phyloP scores from a whole-genome alignment of 2,797 vertebrate species.

The Danionella dracula region DNA sequence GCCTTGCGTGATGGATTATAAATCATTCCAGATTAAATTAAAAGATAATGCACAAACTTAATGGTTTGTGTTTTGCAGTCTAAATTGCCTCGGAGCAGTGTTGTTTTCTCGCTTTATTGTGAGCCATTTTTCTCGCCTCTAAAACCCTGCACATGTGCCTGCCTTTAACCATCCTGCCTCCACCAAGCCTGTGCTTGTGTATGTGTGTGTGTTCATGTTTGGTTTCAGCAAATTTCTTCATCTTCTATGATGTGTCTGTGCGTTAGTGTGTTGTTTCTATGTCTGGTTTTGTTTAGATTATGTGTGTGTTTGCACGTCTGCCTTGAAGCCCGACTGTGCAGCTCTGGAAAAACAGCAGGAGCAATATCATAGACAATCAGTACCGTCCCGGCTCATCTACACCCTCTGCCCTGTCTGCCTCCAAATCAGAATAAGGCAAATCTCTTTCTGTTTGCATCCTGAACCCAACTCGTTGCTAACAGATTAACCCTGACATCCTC shows the following conservation, averaged over 20 bases:
- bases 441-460: conserved; percentile 42
- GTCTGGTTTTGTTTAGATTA: conserved; percentile 45
- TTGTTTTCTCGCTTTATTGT: conserved; percentile 99
- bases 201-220: conserved; percentile 3
- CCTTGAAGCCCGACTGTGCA: conserved; percentile 37
- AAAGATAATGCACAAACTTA: conserved; percentile 99
- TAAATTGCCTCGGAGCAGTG: conserved; percentile 98
- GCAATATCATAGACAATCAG: conserved; percentile 49
- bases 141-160: conserved; percentile 84
- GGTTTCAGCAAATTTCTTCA: neutral
- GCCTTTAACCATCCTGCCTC: conserved; percentile 82
- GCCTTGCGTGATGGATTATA: conserved; percentile 99
- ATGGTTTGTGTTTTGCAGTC: conserved; percentile 99
- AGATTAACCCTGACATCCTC: conserved; percentile 53
- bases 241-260: conserved; percentile 14
- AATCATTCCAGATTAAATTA: conserved; percentile 99
- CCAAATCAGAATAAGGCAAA: conserved; percentile 45
- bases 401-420: conserved; percentile 20
- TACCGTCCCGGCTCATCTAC: conserved; percentile 36
- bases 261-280: conserved; percentile 24
- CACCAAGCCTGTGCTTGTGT: conserved; percentile 44
- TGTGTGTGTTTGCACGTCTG: conserved; percentile 38
- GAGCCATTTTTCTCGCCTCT: conserved; percentile 90
- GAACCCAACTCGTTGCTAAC: conserved; percentile 26
- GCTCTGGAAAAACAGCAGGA: conserved; percentile 27